phyloP scores from a whole-genome alignment of 2,113 vertebrate genomes.

The Muscicapa adusta region DNA sequence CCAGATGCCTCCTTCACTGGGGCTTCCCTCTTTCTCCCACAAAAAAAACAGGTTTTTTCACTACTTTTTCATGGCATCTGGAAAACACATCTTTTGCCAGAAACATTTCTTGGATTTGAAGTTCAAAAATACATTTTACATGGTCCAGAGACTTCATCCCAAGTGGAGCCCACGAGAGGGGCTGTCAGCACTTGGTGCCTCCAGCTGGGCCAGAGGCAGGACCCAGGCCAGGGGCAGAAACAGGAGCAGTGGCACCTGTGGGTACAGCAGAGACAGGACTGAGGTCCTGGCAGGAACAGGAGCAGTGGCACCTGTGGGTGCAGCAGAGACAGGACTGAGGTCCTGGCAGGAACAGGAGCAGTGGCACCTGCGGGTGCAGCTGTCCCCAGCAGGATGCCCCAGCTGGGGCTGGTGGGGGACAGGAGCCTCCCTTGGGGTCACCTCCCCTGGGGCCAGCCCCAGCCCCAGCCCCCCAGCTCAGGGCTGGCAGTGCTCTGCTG shows the following conservation, averaged over 20 bases:
- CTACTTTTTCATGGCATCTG: background rate
- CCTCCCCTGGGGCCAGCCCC: no score
- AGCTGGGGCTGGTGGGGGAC: no score
- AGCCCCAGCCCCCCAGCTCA: background rate
- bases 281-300: background rate
- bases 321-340: no score
- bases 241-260: background rate
- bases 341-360: no score
- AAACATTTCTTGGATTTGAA: background rate
- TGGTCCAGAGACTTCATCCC: background rate
- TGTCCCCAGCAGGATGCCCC: background rate
- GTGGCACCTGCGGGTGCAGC: no score
- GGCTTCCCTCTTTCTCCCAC: background rate
- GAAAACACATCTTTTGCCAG: background rate
- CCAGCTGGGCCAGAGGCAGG: background rate
- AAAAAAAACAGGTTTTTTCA: background rate
- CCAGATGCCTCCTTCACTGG: background rate
- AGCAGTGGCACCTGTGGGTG: no score
- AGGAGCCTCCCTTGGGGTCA: no score
- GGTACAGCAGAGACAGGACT: fast-evolving
- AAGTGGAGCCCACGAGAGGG: fast-evolving
- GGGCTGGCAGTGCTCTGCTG: fast-evolving
- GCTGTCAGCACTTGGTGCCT: fast-evolving
- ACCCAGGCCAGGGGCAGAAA: no score
- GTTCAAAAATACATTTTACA: background rate